Evolutionary conservation across 2,888 invertebrate genomes (phyloP).

Genomic region (Pristionchus entomophagus): DNA sequence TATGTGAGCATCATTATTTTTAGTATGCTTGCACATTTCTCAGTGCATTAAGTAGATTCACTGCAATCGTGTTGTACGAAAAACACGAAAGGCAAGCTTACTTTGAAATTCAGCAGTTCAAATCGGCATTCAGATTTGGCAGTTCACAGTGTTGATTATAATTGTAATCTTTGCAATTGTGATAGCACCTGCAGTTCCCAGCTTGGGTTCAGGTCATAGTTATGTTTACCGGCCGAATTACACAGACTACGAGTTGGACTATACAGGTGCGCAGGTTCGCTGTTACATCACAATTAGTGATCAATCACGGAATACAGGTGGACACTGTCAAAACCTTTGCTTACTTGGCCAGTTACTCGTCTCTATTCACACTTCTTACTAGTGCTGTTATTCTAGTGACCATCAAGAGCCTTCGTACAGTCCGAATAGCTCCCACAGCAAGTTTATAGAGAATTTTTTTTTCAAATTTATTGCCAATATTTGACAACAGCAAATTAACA

Average conservation of each 20-base stretch:
- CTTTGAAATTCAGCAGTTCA: too few relatives aligned
- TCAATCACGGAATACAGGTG: too few relatives aligned
- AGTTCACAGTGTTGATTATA: not conserved
- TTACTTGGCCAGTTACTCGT: not conserved
- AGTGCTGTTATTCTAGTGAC: not conserved
- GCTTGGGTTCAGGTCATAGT: not conserved
- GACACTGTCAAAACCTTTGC: not conserved
- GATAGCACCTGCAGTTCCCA: not conserved
- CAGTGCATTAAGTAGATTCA: not conserved
- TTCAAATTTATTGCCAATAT: too few relatives aligned
- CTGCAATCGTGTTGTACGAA: not conserved
- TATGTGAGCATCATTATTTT: not conserved
- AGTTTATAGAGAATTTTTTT: too few relatives aligned
- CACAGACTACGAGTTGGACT: not conserved
- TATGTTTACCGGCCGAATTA: not conserved
- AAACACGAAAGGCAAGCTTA: too few relatives aligned
- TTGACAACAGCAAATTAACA: not conserved
- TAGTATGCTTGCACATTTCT: not conserved
- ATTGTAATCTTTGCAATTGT: not conserved
- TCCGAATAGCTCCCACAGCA: too few relatives aligned
- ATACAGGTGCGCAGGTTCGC: not conserved
- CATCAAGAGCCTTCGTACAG: too few relatives aligned
- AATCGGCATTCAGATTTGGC: not conserved
- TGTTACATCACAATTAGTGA: not conserved
- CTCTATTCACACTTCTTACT: not conserved